Evolutionary conservation across 2,888 invertebrate genomes (phyloP), one percentile per base, ranked within the genome.

Genomic region (Philopedon plagiatum): DNA sequence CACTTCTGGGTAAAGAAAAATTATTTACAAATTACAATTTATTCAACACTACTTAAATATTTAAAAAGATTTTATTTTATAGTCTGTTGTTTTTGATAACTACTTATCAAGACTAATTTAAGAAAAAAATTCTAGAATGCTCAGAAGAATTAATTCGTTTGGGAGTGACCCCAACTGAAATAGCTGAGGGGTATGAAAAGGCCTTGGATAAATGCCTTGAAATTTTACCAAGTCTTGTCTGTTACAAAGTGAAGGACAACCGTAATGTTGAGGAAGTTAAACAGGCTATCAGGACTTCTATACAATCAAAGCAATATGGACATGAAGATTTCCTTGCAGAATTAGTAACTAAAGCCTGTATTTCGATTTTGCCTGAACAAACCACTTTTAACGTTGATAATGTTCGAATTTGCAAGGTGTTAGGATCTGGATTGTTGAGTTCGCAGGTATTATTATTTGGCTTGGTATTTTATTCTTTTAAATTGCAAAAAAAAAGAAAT

Each of bases 291-390:
- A 91, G 89, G 76, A 90, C 97, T 0, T 87, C 97, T 0, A 91
- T 99, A 64, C 98, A 98, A 94, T 97, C 98, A 64, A 99, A 99
- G 86, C 99, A 99, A 83, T 97, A 95, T 87, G 99, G 99, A 9
- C 92, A 96, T 86, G 99, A 99, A 87, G 97, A 98, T 79, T 94
- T 97, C 80, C 87, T 99, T 11, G 89, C 96, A 18, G 90, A 90
- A 46, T 87, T 98, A 39, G 93, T 98, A n/a, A 89, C 94, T 13
- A 91, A 93, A 83, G 97, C 98, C 1, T 97, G 97, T 84, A 91
- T 96, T 74, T 93, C 94, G 1, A 94, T 97, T 78, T 84, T 97
- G 68, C 94, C 97, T 7, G 94, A 95, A 79, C 90, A 93, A 76
- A 91, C 92, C 1, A 93, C 94, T 44, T 99, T 99, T 85, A 99